Base-by-base conservation (phyloP, 1,140 invertebrate genomes). In the Trachymyrmex cornetzi region DNA sequence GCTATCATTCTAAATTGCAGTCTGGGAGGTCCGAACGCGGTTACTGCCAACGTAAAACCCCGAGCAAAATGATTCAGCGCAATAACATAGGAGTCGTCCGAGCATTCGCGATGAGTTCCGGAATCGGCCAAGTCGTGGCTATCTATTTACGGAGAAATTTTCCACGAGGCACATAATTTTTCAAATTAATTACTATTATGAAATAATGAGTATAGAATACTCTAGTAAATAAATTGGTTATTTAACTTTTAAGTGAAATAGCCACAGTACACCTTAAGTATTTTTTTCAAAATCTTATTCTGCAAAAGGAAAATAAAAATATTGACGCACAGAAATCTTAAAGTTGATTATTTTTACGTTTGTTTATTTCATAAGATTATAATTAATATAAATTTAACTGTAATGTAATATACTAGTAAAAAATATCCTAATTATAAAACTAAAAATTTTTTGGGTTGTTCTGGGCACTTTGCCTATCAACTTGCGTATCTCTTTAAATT, bases 1-100 rank as follows among this genome's bases (percentile, higher is more conserved):
- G 82, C 82, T 77, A 85, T 85, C 80, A 84, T 84, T 84, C 80
- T 75, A 74, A 63, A 74, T 75, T 74, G 80, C 80, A n/a, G 55
- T 12, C 55, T 84, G 80, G 69, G 80, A 84, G 80, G 57, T 63
- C 80, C 80, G 80, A 84, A 44, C 44, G 69, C 53, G 80, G 34
- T 75, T 84, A 84, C 71, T 50, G 38, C 38, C 38, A 14, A n/a
- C 24, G 53, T 74, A 48, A 80, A 82, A 59, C 19, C 48, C 12
- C 55, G 67, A 61, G 80, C 38, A 57, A 63, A 84, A 75, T 84
- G 69, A 84, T 75, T 74, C 69, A 75, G 69, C 69, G 44, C 67
- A 48, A 50, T 82, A 61, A 59, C 30, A 61, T 61, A 59, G 34
- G 59, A 75, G 27, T 74, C 27, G 19, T 75, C 9, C 80, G 67